phyloP scores from a whole-genome alignment of 2,888 invertebrate genomes.

The Tortricodes alternella region DNA sequence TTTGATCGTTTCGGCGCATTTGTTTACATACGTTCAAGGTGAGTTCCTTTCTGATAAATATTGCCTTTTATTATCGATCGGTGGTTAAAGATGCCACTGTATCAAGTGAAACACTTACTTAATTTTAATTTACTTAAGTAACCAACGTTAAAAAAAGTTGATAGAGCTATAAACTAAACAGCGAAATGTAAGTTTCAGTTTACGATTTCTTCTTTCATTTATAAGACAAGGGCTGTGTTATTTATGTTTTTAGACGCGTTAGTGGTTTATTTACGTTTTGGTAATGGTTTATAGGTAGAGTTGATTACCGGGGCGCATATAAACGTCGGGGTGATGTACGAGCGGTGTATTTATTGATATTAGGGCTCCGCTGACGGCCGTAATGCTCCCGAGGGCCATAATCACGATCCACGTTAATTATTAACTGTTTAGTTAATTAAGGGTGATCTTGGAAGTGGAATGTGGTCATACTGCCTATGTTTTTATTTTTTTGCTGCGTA shows the following conservation, averaged over 20 bases:
- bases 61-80: conserved; percentile 70
- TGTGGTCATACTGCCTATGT: conserved; percentile 16
- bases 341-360: conserved; percentile 36
- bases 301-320: conserved; percentile 46
- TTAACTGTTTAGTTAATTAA: conserved; percentile 27
- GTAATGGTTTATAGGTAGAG: conserved; percentile 50
- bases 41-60: conserved; percentile 72
- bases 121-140: conserved; percentile 10
- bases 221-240: conserved; percentile 27
- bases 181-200: too few species aligned
- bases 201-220: conserved; percentile 24
- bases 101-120: neutral
- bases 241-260: conserved; percentile 44
- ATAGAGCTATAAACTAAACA: conserved; percentile 11
- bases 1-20: conserved; percentile 71
- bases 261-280: conserved; percentile 49
- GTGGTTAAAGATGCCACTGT: conserved; percentile 31
- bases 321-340: conserved; percentile 39
- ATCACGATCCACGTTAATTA: conserved; percentile 24
- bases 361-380: conserved; percentile 39
- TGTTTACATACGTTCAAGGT: conserved; percentile 82
- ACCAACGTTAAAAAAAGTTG: neutral
- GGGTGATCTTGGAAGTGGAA: conserved; percentile 17
- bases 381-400: conserved; percentile 36
- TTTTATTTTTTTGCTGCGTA: conserved; percentile 18